Conservation (phyloP, 1,140 invertebrate genomes). For the Sarcophaga peregrina region DNA sequence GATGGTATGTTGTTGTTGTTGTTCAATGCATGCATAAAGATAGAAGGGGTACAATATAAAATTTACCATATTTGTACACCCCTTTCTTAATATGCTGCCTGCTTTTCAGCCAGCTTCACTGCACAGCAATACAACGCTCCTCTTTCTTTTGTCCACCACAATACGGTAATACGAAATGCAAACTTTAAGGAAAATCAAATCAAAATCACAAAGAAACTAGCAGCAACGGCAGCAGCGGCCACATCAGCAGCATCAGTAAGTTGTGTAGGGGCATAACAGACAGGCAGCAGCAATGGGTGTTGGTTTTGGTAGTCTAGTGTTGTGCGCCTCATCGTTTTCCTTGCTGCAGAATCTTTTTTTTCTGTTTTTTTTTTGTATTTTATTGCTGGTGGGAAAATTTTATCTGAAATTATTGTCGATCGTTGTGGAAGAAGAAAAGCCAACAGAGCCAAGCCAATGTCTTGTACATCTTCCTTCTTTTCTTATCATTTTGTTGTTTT, state of each 20-base stretch:
- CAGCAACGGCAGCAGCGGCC: background rate
- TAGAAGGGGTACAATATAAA: constrained; percentile 7
- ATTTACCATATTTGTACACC: background rate
- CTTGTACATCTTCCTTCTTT: no score
- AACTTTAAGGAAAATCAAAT: background rate
- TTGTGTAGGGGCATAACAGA: background rate
- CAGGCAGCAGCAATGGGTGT: constrained; percentile 30
- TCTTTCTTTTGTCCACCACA: background rate
- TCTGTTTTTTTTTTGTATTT: background rate
- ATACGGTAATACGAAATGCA: background rate
- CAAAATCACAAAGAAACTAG: background rate
- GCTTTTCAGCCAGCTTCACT: background rate
- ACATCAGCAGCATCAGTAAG: background rate
- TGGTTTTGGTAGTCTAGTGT: background rate
- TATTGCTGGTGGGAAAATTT: constrained; percentile 65
- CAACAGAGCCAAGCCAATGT: constrained; percentile 24
- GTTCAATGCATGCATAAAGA: no score
- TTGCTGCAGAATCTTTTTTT: no score
- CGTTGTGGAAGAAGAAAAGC: constrained; percentile 47
- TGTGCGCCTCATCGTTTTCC: background rate
- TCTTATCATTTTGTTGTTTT: no score
- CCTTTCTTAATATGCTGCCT: background rate
- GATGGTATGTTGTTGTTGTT: constrained; percentile 15
- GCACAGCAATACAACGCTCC: background rate
- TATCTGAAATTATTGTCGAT: constrained; percentile 65